Percentiles rank a stretch among this genome's conserved stretches.
These are phyloP conservation scores for Myotis findleyi DNA, from an alignment of 2,797 vertebrate genomes.

Conservation along the genomic window DNA sequence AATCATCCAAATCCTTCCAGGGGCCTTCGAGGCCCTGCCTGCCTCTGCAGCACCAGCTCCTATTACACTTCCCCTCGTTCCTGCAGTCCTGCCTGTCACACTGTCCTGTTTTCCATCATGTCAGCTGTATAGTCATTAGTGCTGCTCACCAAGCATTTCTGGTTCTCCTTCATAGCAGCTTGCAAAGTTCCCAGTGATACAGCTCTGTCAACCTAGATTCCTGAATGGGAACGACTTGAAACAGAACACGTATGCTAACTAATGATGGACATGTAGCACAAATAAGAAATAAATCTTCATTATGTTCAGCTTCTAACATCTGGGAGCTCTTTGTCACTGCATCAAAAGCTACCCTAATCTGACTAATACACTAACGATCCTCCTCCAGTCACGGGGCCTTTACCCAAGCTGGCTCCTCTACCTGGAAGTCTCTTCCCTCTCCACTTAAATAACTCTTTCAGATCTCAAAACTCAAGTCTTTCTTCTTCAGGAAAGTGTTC, in stretches of 20 bases:
- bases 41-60: neutral
- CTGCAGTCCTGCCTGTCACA: neutral
- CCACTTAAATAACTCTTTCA: neutral
- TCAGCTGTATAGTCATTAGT: neutral
- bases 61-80: neutral
- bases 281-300: neutral
- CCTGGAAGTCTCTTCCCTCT: neutral
- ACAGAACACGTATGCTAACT: neutral
- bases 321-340: neutral
- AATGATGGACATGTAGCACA: neutral
- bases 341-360: neutral
- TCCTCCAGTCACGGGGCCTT: neutral
- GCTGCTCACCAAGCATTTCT: neutral
- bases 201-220: neutral
- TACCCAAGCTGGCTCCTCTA: neutral
- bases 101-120: neutral
- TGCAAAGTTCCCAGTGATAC: neutral
- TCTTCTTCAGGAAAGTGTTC: conserved; percentile 60
- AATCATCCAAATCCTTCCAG: neutral
- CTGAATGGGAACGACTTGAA: neutral
- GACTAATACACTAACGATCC: neutral
- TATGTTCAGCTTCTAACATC: neutral
- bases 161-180: neutral
- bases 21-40: rapidly evolving
- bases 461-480: conserved; percentile 58